Percentiles rank a stretch among this genome's conserved stretches.
phyloP scores from a whole-genome alignment of 1,140 invertebrate genomes.

The Hetaerina americana region DNA sequence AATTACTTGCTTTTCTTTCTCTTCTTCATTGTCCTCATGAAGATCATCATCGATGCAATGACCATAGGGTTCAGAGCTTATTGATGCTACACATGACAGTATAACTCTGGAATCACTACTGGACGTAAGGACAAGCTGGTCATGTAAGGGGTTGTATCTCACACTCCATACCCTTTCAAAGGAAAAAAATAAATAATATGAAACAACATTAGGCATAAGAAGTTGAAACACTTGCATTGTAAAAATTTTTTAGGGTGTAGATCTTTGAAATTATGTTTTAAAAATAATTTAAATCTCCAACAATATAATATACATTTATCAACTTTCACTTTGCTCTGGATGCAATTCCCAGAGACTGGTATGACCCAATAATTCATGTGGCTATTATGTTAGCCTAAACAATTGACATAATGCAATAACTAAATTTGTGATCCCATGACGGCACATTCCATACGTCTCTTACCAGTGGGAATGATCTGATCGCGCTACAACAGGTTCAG shows the following conservation, averaged over 20 bases:
- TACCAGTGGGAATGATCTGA: conserved; percentile 92
- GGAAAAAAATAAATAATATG: too few species aligned
- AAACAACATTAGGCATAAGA: too few species aligned
- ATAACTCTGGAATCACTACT: conserved; percentile 89
- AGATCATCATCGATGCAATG: conserved; percentile 36
- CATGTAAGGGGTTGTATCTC: conserved; percentile 90
- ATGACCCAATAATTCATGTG: too few species aligned
- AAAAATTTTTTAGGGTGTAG: neutral
- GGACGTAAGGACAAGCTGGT: conserved; percentile 87
- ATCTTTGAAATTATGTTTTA: too few species aligned
- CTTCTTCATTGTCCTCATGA: conserved; percentile 19
- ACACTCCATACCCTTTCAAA: conserved; percentile 74
- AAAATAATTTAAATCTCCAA: too few species aligned
- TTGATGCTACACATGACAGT: conserved; percentile 69
- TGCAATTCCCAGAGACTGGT: too few species aligned
- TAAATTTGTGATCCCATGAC: too few species aligned
- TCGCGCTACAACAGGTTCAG: conserved; percentile 61
- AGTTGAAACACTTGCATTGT: too few species aligned
- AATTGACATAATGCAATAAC: too few species aligned
- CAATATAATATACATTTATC: neutral
- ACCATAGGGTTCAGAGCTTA: conserved; percentile 69
- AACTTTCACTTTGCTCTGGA: neutral
- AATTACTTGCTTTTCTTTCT: conserved; percentile 22
- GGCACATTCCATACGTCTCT: too few species aligned
- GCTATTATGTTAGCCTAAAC: too few species aligned